Evolutionary conservation across 2,888 invertebrate genomes (phyloP).

Genomic region (Pegoplata infirma): DNA sequence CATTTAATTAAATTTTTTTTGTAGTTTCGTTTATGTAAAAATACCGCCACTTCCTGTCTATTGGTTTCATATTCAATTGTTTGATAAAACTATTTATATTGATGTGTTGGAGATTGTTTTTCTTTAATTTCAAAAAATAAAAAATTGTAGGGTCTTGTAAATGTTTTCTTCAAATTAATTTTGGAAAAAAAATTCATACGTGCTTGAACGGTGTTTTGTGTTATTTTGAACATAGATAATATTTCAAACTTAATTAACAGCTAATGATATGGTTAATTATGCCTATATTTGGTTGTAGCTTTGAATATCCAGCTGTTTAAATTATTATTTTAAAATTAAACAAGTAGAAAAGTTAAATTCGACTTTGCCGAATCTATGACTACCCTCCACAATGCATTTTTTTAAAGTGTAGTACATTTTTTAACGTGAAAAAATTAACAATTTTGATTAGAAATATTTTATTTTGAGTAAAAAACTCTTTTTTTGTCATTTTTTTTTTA

Average conservation of each 20-base stretch:
- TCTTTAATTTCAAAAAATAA: background rate
- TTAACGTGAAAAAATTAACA: too few species aligned
- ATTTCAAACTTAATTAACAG: conserved; percentile 15
- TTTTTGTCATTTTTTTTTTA: too few species aligned
- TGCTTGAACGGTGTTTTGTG: background rate
- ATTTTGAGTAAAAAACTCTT: too few species aligned
- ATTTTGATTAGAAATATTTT: too few species aligned
- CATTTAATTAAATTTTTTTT: conserved; percentile 23
- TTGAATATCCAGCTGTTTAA: conserved; percentile 36
- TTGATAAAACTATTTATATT: background rate
- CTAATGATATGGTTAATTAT: conserved; percentile 46
- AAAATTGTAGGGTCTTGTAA: background rate
- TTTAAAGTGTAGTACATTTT: too few species aligned
- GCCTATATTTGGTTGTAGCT: conserved; percentile 3
- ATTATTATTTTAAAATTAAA: background rate
- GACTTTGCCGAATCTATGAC: too few species aligned
- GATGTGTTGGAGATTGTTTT: background rate
- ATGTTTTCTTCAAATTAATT: background rate
- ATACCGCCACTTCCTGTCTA: conserved; percentile 57
- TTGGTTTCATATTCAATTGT: conserved; percentile 22
- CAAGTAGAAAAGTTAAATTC: too few species aligned
- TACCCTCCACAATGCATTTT: too few species aligned
- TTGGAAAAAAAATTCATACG: background rate
- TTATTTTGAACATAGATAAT: background rate
- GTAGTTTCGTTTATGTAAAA: conserved; percentile 2